Conservation (phyloP, 2,797 vertebrate genomes). For the Discoglossus pictus region DNA sequence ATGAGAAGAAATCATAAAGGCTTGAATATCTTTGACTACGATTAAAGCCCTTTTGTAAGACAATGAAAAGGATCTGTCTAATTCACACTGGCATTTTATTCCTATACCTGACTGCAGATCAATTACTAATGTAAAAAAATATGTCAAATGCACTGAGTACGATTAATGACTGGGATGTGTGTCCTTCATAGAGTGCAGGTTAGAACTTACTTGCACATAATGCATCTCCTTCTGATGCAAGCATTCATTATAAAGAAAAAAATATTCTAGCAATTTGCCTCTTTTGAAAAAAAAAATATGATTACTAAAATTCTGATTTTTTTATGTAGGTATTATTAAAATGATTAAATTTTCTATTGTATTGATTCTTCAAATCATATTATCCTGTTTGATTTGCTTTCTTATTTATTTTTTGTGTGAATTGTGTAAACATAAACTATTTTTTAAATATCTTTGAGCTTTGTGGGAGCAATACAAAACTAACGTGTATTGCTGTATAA, state of each 20-base stretch:
- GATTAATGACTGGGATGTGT: conserved; percentile 43
- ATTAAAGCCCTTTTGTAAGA: conserved; percentile 50
- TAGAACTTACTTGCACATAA: conserved; percentile 7
- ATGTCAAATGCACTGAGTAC: conserved; percentile 44
- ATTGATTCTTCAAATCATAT: conserved; percentile 3
- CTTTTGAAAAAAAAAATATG: conserved; percentile 5
- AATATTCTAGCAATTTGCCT: too few species aligned
- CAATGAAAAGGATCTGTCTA: conserved; percentile 48
- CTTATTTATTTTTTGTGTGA: neutral
- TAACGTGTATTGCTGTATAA: too few species aligned
- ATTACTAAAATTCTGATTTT: conserved; percentile 2
- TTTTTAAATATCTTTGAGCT: too few species aligned
- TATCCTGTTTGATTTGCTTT: neutral
- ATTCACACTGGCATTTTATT: conserved; percentile 45
- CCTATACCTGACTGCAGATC: conserved; percentile 36
- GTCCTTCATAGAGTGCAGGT: conserved; percentile 34
- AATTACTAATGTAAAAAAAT: conserved; percentile 40
- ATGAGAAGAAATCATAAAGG: conserved; percentile 33
- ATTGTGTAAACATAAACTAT: too few species aligned
- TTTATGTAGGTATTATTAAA: neutral
- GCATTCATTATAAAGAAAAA: conserved; percentile 38
- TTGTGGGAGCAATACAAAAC: too few species aligned
- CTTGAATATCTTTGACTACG: conserved; percentile 42
- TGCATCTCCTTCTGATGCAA: neutral
- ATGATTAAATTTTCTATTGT: neutral